phyloP scores from a whole-genome alignment of 2,797 vertebrate genomes.

The Loriculus beryllinus region DNA sequence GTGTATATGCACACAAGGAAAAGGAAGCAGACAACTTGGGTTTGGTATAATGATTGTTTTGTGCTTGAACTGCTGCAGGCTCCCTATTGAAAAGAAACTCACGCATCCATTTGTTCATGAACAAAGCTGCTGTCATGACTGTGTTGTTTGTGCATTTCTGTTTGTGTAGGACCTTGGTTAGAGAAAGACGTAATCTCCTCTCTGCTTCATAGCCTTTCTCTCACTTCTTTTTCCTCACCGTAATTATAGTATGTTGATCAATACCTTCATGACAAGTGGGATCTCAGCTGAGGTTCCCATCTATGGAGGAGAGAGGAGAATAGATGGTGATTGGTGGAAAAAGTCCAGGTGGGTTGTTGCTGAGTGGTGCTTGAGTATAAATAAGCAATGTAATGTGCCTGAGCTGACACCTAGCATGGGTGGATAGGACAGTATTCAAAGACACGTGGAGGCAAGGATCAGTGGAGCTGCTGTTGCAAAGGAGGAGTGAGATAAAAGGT shows the following conservation, averaged over 20 bases:
- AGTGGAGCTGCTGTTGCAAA: not conserved
- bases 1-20: not conserved
- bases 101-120: not conserved
- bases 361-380: not conserved
- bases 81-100: not conserved
- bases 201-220: not conserved
- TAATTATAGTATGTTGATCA: not conserved
- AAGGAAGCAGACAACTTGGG: slow-evolving; percentile 15
- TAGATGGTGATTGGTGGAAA: not conserved
- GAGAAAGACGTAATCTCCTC: not conserved
- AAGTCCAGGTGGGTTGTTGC: not conserved
- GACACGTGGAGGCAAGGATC: not conserved
- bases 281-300: not conserved
- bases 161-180: not conserved
- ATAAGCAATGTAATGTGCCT: not conserved
- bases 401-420: not conserved
- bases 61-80: slow-evolving; percentile 7
- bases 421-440: not conserved
- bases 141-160: not conserved
- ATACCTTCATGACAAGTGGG: not conserved
- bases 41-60: not conserved
- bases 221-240: not conserved
- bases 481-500: not conserved
- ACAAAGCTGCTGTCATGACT: not conserved
- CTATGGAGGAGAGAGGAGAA: not conserved